Conservation (phyloP, 1,140 invertebrate genomes). For the Matsumurasca onukii region DNA sequence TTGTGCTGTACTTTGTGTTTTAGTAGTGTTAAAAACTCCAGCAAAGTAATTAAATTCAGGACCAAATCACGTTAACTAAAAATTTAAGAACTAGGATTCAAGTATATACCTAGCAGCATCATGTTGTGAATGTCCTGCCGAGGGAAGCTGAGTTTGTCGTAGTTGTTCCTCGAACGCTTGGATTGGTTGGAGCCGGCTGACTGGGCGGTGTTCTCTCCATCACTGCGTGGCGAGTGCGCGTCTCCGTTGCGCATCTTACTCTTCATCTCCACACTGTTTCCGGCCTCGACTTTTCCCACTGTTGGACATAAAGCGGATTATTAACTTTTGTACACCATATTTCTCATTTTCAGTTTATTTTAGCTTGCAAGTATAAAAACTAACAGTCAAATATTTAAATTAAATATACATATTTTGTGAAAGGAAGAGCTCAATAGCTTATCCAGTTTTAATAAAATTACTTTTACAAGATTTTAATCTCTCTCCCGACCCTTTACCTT, state of each 20-base stretch:
- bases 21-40: no score
- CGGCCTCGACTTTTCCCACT: constrained; percentile 61
- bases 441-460: no score
- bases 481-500: no score
- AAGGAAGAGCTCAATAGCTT: no score
- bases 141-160: constrained; percentile 74
- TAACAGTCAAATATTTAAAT: no score
- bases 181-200: constrained; percentile 69
- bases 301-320: background rate
- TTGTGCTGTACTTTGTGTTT: no score
- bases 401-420: no score
- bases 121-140: constrained; percentile 73
- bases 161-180: constrained; percentile 65
- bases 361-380: no score
- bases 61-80: background rate
- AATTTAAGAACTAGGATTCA: background rate
- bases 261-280: constrained; percentile 57
- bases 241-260: constrained; percentile 44
- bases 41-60: no score
- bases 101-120: constrained; percentile 66
- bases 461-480: no score
- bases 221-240: constrained; percentile 64
- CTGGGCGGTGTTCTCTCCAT: constrained; percentile 77
- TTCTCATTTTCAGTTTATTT: no score
- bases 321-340: no score